Evolutionary conservation across 2,113 vertebrate genomes (phyloP), one percentile per base, ranked within the genome.

Genomic region (Rafetus swinhoei): DNA sequence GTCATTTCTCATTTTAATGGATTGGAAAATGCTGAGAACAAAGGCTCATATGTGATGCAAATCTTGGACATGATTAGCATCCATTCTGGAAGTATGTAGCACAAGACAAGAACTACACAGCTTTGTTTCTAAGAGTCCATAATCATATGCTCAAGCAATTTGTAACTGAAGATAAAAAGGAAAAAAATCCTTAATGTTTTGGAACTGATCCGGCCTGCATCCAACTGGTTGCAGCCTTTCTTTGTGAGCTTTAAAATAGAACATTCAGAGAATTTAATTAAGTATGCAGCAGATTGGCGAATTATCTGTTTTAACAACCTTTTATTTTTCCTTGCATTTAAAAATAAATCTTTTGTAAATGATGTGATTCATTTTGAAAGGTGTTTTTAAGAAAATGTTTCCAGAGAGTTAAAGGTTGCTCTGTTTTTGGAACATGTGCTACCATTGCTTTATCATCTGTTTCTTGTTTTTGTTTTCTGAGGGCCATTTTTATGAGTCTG

Each of bases 1-100:
- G 1, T 90, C 24, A 8, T 96, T 95, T 96, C 90, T 95, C 59
- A 92, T 79, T 91, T 95, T 92, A 97, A 94, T 80, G 65, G 74
- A 93, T 79, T 79, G 91, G 89, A 89, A 95, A 94, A 9, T 81
- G 54, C 82, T 90, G 81, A 91, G 91, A 97, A 96, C 84, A 96
- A 96, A 95, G 86, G 72, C 53, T 92, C 79, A 54, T 11, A 85
- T 81, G 69, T 84, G 93, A 93, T 95, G 84, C 54, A 93, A 92
- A 95, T 96, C 93, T 95, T 83, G 35, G 77, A 79, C 60, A 69
- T 91, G 92, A 93, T 96, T 94, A 95, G 86, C 22, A 27, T 21
- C 0, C 69, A 81, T 54, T 95, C 39, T 84, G 86, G 89, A 92
- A 90, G 35, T 24, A 59, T 45, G 45, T 27, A 84, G 74, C 39